Base-by-base conservation (phyloP, 2,888 invertebrate genomes). In the Drosophila eohydei region DNA sequence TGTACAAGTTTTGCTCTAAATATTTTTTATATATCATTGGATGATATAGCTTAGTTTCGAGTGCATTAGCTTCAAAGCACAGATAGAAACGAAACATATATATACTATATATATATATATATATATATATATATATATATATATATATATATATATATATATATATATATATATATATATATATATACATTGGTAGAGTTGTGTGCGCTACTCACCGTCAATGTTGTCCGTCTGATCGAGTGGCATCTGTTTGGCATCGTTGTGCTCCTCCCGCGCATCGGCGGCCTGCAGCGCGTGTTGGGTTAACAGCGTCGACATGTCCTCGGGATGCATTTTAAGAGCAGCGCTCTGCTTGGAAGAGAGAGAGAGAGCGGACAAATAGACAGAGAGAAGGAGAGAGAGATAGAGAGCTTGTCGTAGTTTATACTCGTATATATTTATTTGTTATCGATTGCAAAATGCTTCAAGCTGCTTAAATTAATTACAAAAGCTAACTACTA, bases 211-310 rank as follows among this genome's bases (percentile, higher is more conserved):
- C 96, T 96, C 93, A 96, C 96, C 96, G 93, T 96, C 96, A 91
- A 96, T 95, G 89, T 95, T 94, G 93, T 96, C 96, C 74, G 95
- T 94, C 91, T 95, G 95, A 93, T 96, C 96, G 48, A 95, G 94
- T 80, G 95, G 95, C 77, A 95, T 93, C 80, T 94, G 92, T 71
- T 93, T 92, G 72, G 89, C 87, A 81, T 93, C 93, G 78, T 92
- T 93, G 94, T 94, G 91, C 94, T 94, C 84, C 92, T 94, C 91
- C 95, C 95, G 87, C 85, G 94, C 94, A 66, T 93, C 93, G 38
- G 91, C 87, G 11, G 91, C 89, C 88, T 94, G 94, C 78, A 95
- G 93, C 64, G 94, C 94, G 89, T 95, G 95, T 77, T 94, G 94
- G 60, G 94, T 94, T 89, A 95, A 92, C 92, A 95, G 93, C 62